Evolutionary conservation across 2,888 invertebrate species (phyloP), one percentile per base, ranked within the genome.

Genomic region (Luperina nickerlii): DNA sequence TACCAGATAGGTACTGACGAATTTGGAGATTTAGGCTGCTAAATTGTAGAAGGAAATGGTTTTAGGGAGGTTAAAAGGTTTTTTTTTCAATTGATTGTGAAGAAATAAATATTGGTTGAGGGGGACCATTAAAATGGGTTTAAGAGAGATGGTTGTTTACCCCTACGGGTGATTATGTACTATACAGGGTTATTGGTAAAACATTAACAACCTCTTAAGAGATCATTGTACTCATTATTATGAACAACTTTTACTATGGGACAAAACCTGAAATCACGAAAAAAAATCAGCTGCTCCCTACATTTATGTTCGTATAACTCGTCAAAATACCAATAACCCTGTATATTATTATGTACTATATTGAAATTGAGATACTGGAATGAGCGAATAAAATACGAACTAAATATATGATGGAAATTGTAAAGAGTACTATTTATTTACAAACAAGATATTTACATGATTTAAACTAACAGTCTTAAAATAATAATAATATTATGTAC

Each of bases 1-100:
- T 84, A 78, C 86, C 86, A 67, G 78, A 67, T 71, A 32, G 72
- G 65, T 69, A 54, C 8, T 15, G 45, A 63, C 89, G 82, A 83
- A 89, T 81, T 82, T 88, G 71, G 63, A 48, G 69, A 78, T 72
- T 78, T 77, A 71, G 27, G 27, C n/a, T 11, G 7, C 11, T 69
- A n/a, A 62, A 70, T 62, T 78, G 48, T 54, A 13, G 13, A 0
- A n/a, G 11, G 11, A 48, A 65, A 72, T 74, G 48, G n/a, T 62
- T 76, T 76, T 38, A 5, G 9, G 1, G 45, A 5, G 38, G 24
- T 48, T 27, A 9, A 70, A 62, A 60, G 15, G 20, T 0, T 60
- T 51, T 32, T 32, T 65, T 1, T 0, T 18, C 1, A 51, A 83
- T 32, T 32, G n/a, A 51, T 2, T 57, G 48, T 38, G 1, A 72